These are phyloP conservation scores for Drosophila athabasca DNA, from an alignment of 1,140 invertebrate species.

Conservation along the genomic window DNA sequence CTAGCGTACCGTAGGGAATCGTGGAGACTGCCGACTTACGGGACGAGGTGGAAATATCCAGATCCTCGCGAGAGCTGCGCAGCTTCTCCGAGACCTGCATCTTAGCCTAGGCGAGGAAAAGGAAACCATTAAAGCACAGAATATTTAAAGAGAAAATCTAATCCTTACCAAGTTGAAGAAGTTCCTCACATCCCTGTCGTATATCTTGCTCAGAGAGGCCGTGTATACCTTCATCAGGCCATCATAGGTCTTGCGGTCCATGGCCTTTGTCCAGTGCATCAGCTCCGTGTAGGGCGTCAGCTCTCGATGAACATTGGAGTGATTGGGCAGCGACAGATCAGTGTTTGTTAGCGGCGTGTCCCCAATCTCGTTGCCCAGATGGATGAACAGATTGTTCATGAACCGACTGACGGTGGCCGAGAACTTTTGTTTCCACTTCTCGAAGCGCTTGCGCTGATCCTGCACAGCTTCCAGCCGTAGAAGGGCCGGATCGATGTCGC, in stretches of 20 bases:
- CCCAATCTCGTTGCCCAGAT: slow-evolving; percentile 89
- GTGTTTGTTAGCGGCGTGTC: slow-evolving; percentile 80
- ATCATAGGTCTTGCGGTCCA: slow-evolving; percentile 92
- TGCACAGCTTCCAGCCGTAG: slow-evolving; percentile 91
- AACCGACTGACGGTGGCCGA: slow-evolving; percentile 92
- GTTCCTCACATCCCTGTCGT: slow-evolving; percentile 91
- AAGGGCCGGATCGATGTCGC: slow-evolving; percentile 87
- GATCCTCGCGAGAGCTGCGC: slow-evolving; percentile 73
- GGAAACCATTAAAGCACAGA: background rate
- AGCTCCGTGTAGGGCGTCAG: slow-evolving; percentile 93
- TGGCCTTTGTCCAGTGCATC: slow-evolving; percentile 94
- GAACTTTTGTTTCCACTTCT: slow-evolving; percentile 93
- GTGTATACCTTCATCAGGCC: slow-evolving; percentile 93
- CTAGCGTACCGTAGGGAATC: slow-evolving; percentile 79
- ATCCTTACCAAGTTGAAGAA: slow-evolving; percentile 88
- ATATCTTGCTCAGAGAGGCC: slow-evolving; percentile 90
- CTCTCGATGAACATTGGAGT: slow-evolving; percentile 91
- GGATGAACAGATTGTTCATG: slow-evolving; percentile 96
- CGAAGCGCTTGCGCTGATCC: slow-evolving; percentile 93
- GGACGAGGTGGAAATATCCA: slow-evolving; percentile 75
- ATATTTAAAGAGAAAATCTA: background rate
- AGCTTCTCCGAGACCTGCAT: slow-evolving; percentile 79
- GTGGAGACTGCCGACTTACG: slow-evolving; percentile 68
- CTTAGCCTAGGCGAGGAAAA: slow-evolving; percentile 84
- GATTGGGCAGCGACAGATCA: slow-evolving; percentile 90